Base-by-base conservation (phyloP, 2,797 vertebrate species). In the Arnoldichthys spilopterus region DNA sequence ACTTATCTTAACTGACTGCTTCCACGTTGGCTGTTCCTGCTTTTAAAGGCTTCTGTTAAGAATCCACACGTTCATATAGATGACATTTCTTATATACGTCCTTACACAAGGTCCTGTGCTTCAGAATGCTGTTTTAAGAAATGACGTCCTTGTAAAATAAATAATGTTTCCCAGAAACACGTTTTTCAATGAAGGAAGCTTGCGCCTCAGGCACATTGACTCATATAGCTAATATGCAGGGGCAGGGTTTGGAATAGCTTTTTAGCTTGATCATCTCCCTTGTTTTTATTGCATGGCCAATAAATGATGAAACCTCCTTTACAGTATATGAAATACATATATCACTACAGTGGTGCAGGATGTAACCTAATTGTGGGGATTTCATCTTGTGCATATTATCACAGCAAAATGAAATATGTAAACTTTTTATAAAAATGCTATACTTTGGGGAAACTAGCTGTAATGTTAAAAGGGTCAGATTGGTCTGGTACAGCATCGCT, bases 31-130 rank as follows among this genome's bases (percentile, higher is more conserved):
- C 20, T 45, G 53, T 61, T 47, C 34, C 59, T 18, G 11, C 43
- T 61, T 70, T 11, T 2, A 26, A 4, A 26, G 43, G 49, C 9
- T 47, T 78, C 66, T 82, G 84, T 8, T 85, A 76, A 85, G 72
- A 79, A 71, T 26, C 81, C 61, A 30, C 51, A 32, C 78, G 63
- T 9, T 61, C 28, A 73, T 80, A 40, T 81, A 74, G 61, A 40
- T 81, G 66, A n/a, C 16, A 22, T 74, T 73, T 66, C 49, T 28
- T 37, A 56, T 40, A 22, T 58, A 43, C 22, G 28, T 20, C 18
- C 43, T 61, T 78, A 77, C 80, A 62, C 74, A 20, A 49, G 45
- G 37, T 12, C 34, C 6, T 30, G n/a, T 53, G 12, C 9, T 67
- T 45, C 66, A 37, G 45, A 18, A 15, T 61, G 43, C 24, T 30